phyloP scores from a whole-genome alignment of 2,113 vertebrate genomes.

The Lonchura striata region DNA sequence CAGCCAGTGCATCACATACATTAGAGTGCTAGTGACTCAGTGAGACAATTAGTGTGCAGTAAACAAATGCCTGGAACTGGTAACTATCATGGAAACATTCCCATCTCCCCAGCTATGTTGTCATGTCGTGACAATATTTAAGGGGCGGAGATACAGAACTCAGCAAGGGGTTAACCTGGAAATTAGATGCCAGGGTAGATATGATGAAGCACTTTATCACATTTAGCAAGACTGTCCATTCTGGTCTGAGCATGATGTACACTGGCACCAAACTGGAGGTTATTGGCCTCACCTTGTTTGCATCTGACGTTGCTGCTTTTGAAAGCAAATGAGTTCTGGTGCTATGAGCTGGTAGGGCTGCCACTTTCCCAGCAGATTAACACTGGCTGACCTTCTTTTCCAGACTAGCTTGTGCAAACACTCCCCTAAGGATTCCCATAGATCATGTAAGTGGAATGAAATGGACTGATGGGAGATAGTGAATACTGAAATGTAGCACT shows the following conservation, averaged over 20 bases:
- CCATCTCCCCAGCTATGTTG: background rate
- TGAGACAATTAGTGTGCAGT: background rate
- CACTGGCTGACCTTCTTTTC: background rate
- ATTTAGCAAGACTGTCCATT: background rate
- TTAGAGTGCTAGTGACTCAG: background rate
- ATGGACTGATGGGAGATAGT: background rate
- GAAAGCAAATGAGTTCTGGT: background rate
- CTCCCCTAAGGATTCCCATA: background rate
- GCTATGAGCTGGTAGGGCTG: background rate
- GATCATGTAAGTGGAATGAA: background rate
- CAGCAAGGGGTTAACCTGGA: background rate
- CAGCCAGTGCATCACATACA: background rate
- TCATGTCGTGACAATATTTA: background rate
- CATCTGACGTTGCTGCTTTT: background rate
- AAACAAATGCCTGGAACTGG: background rate
- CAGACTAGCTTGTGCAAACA: background rate
- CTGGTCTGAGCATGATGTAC: background rate
- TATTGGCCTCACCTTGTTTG: constrained; percentile 26
- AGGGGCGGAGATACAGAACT: background rate
- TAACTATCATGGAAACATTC: background rate
- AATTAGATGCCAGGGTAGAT: background rate
- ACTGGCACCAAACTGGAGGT: background rate
- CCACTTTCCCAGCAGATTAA: constrained; percentile 29
- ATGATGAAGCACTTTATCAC: background rate
- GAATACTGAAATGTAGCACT: background rate